phyloP scores from a whole-genome alignment of 1,140 invertebrate genomes.

The Battus philenor region DNA sequence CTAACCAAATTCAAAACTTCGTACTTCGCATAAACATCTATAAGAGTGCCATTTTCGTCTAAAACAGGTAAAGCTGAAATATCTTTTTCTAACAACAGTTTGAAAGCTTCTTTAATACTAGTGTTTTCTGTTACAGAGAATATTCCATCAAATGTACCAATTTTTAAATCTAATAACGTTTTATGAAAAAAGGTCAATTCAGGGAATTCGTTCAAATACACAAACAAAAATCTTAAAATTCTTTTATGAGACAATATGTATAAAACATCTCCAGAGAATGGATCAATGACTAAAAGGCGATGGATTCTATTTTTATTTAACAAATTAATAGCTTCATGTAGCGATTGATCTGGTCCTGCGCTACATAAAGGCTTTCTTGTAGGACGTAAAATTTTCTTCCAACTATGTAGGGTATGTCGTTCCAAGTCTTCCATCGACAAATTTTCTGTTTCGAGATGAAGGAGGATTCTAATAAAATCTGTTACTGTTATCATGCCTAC shows the following conservation, averaged over 20 bases:
- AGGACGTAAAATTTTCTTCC: slow-evolving; percentile 59
- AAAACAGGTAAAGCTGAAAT: slow-evolving; percentile 63
- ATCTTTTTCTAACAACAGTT: slow-evolving; percentile 62
- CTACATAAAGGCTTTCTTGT: slow-evolving; percentile 57
- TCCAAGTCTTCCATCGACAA: slow-evolving; percentile 63
- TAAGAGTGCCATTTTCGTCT: slow-evolving; percentile 56
- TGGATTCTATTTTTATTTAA: slow-evolving; percentile 62
- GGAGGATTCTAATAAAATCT: slow-evolving; percentile 65
- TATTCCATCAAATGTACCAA: slow-evolving; percentile 62
- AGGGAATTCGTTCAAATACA: slow-evolving; percentile 68
- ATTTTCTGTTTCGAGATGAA: slow-evolving; percentile 57
- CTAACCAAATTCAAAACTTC: slow-evolving; percentile 70
- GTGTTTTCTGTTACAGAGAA: slow-evolving; percentile 57
- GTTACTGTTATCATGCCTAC: slow-evolving; percentile 69
- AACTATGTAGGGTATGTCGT: slow-evolving; percentile 60
- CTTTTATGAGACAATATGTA: slow-evolving; percentile 69
- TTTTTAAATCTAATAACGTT: slow-evolving; percentile 58
- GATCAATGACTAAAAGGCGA: slow-evolving; percentile 62
- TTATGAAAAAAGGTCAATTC: slow-evolving; percentile 70
- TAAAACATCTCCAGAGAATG: slow-evolving; percentile 58
- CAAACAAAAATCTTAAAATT: slow-evolving; percentile 66
- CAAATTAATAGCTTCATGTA: slow-evolving; percentile 67
- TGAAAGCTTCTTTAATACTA: slow-evolving; percentile 60
- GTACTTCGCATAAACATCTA: slow-evolving; percentile 68
- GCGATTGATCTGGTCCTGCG: slow-evolving; percentile 60